Conservation (phyloP, 2,888 invertebrate species). For the Drosophila fungiperda region DNA sequence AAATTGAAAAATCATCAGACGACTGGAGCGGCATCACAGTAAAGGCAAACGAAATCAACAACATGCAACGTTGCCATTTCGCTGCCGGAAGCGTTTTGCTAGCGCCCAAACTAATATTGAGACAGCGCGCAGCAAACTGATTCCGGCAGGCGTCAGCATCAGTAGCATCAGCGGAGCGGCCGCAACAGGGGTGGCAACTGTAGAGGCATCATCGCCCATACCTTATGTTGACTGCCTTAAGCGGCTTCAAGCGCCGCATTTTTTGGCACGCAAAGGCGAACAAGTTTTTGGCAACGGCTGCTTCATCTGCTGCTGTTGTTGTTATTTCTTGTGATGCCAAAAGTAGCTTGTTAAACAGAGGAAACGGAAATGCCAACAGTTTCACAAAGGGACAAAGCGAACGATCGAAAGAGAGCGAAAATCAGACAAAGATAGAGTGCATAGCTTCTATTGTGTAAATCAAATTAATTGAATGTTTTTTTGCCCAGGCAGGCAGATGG, state of each 20-base stretch:
- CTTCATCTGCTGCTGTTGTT: conserved; percentile 37
- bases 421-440: background rate
- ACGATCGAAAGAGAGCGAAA: background rate
- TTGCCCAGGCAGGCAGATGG: conserved; percentile 48
- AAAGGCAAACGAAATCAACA: conserved; percentile 60
- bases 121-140: conserved; percentile 65
- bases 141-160: conserved; percentile 57
- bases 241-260: conserved; percentile 55
- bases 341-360: conserved; percentile 78
- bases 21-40: conserved; percentile 42
- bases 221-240: conserved; percentile 44
- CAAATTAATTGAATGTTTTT: conserved; percentile 81
- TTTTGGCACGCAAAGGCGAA: conserved; percentile 76
- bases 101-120: conserved; percentile 77
- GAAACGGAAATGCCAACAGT: conserved; percentile 80
- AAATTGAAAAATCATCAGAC: conserved; percentile 80
- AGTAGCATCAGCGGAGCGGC: conserved; percentile 9
- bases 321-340: conserved; percentile 66
- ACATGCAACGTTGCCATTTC: conserved; percentile 62
- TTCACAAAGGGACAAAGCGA: conserved; percentile 72
- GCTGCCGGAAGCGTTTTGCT: conserved; percentile 77
- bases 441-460: conserved; percentile 71
- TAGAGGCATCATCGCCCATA: conserved; percentile 25
- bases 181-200: conserved; percentile 18
- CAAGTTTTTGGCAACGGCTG: conserved; percentile 74